A percentile compares a stretch with the other conserved stretches of the same genome.
These are phyloP conservation scores for Progne subis DNA, from an alignment of 2,113 vertebrate species.

Conservation along the genomic window DNA sequence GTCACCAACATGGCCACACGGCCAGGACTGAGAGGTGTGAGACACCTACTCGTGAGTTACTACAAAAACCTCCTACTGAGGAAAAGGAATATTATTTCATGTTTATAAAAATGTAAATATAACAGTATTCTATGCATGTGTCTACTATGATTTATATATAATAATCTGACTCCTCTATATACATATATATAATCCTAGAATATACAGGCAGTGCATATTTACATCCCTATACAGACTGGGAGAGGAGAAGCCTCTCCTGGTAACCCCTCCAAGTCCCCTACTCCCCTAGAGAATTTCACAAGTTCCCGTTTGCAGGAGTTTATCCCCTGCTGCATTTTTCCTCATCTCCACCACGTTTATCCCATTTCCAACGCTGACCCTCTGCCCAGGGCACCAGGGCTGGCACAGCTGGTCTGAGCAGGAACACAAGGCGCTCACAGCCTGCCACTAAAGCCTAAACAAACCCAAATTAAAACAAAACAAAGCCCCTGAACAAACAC, in stretches of 20 bases:
- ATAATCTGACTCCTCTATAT: background rate
- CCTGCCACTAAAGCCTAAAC: background rate
- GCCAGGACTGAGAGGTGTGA: background rate
- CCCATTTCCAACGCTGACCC: accelerated
- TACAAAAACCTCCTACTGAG: background rate
- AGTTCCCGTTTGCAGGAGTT: background rate
- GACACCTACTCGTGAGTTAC: background rate
- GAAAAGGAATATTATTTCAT: background rate
- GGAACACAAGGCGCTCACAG: background rate
- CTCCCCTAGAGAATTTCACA: background rate
- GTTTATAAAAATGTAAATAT: slow-evolving; percentile 45
- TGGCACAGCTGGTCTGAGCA: background rate
- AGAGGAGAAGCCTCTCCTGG: background rate
- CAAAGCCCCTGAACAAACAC: background rate
- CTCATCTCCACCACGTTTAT: accelerated
- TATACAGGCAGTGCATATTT: slow-evolving; percentile 13
- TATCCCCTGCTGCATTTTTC: background rate
- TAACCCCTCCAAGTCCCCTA: background rate
- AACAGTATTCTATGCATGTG: background rate
- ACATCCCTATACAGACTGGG: background rate
- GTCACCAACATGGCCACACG: background rate
- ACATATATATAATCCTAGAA: slow-evolving; percentile 31
- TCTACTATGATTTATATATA: background rate
- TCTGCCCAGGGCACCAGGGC: background rate
- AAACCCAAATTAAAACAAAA: background rate